Conservation (phyloP, 2,113 vertebrate genomes). For the Dicrurus megarhynchus region DNA sequence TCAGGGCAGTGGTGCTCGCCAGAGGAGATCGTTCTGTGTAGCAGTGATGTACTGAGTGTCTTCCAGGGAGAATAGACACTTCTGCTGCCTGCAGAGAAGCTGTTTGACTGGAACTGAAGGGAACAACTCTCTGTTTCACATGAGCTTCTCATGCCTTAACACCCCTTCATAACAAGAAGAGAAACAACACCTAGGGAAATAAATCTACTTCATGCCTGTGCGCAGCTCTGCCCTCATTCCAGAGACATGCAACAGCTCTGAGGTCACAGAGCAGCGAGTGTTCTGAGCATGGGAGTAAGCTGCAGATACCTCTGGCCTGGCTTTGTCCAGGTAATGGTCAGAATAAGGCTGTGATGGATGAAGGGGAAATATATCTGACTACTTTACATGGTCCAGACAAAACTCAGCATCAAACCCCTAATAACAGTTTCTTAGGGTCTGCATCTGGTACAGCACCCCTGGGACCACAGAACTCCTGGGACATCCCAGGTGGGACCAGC, state of each 20-base stretch:
- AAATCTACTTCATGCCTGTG: not conserved
- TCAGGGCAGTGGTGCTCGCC: not conserved
- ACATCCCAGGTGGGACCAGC: not conserved
- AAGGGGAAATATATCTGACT: not conserved
- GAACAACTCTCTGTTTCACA: accelerated
- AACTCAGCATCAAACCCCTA: not conserved
- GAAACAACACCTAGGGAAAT: not conserved
- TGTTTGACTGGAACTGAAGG: not conserved
- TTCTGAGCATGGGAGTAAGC: not conserved
- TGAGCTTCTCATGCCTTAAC: not conserved
- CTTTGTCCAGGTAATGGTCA: not conserved
- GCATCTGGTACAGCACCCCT: not conserved
- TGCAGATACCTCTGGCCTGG: not conserved
- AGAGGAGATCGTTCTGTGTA: not conserved
- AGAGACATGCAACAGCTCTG: not conserved
- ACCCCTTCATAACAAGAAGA: not conserved
- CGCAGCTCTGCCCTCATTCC: not conserved
- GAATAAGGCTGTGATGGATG: not conserved
- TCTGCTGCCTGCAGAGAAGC: not conserved
- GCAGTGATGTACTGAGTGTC: not conserved
- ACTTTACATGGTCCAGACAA: not conserved
- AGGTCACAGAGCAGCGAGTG: not conserved
- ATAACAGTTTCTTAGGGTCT: not conserved
- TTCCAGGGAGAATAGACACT: not conserved
- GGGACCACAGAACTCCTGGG: not conserved